Percentiles rank a stretch among this genome's conserved stretches.
Conservation (phyloP, 2,888 invertebrate species). For the Branchinecta sandiegonensis region DNA sequence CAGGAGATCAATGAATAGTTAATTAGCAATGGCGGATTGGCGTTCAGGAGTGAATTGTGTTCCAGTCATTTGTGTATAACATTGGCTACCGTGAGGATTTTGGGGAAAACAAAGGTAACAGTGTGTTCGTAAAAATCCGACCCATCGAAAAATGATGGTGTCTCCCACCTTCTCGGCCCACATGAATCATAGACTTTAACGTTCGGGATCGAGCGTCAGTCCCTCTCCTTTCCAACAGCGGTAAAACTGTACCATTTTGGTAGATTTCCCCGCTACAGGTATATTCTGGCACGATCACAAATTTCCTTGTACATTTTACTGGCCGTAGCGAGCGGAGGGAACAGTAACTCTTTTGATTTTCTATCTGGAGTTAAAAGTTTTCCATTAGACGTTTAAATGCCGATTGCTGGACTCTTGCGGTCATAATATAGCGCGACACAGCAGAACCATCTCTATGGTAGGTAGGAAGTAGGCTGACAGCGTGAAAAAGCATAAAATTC, state of each 20-base stretch:
- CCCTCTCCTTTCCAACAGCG: too few relatives aligned
- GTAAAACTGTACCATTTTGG: slow-evolving; percentile 7
- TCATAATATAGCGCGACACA: neutral
- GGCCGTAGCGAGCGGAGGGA: neutral
- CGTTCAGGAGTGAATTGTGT: too few relatives aligned
- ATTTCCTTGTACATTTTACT: neutral
- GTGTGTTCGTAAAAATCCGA: too few relatives aligned
- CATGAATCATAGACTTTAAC: too few relatives aligned
- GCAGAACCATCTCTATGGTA: neutral
- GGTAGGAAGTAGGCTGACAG: neutral
- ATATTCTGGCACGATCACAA: slow-evolving; percentile 6
- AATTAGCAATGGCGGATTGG: too few relatives aligned
- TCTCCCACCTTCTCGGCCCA: too few relatives aligned
- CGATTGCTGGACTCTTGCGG: neutral
- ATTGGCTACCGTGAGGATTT: too few relatives aligned
- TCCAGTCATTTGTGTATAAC: too few relatives aligned
- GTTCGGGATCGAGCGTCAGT: too few relatives aligned
- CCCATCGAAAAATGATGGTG: too few relatives aligned
- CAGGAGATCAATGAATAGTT: too few relatives aligned
- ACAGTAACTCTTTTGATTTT: neutral
- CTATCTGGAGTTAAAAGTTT: neutral
- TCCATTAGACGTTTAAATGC: neutral
- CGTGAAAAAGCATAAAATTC: neutral
- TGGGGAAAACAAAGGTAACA: too few relatives aligned
- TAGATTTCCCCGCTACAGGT: neutral